Percentiles rank a stretch among this genome's conserved stretches.
Conservation (phyloP, 2,797 vertebrate species). For the Darevskia nairensis region DNA sequence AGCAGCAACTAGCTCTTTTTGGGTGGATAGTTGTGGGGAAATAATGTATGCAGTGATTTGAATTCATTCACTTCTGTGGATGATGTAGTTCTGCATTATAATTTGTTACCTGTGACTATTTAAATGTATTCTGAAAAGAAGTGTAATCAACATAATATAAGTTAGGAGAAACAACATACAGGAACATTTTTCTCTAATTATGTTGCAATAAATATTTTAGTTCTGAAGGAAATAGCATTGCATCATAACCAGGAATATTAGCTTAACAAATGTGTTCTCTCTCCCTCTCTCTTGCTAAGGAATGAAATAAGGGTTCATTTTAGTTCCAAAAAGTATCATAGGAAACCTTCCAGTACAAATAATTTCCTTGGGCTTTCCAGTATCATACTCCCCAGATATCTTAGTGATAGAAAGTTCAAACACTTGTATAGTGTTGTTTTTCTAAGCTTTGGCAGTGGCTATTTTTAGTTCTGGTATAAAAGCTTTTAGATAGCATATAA, state of each 20-base stretch:
- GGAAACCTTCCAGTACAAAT: not conserved
- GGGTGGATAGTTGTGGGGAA: not conserved
- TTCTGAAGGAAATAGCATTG: not conserved
- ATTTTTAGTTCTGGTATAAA: not conserved
- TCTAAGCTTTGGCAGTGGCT: not conserved
- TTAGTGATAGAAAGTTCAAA: not conserved
- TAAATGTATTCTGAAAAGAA: conserved; percentile 14
- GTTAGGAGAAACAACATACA: not conserved
- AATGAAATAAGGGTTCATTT: not conserved
- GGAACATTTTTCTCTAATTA: conserved; percentile 16
- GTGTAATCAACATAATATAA: not conserved
- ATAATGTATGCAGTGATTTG: not conserved
- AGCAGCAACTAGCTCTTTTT: not conserved
- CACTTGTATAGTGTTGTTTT: not conserved
- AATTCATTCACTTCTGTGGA: not conserved
- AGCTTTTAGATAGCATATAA: not conserved
- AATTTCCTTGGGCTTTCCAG: conserved; percentile 19
- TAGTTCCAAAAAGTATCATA: not conserved
- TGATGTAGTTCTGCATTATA: conserved; percentile 18
- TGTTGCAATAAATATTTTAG: fast-evolving
- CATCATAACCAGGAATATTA: not conserved
- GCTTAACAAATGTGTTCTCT: not conserved
- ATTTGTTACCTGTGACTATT: conserved; percentile 8
- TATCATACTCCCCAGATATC: not conserved
- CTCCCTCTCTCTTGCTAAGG: not conserved